Base-by-base conservation (phyloP, 2,113 vertebrate genomes). In the Spilogale gracilis region DNA sequence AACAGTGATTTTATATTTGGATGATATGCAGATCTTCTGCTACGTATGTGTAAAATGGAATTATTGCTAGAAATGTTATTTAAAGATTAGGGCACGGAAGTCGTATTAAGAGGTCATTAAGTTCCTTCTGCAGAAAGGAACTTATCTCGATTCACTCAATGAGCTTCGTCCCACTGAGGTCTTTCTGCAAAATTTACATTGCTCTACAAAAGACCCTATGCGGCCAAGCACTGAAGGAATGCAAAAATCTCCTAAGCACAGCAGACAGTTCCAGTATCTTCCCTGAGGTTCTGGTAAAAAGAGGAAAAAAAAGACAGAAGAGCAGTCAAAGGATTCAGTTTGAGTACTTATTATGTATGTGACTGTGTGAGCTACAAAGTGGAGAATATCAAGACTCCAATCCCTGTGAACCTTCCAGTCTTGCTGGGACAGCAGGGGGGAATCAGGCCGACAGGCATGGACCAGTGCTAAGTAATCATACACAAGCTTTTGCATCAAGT, bases 371-470 rank as follows among this genome's bases (percentile, higher is more conserved):
- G 38, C 27, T 1, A 1, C 2, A 21, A 20, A 65, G 56, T 25
- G 54, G 9, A 14, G 17, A 45, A 18, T 11, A n/a, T 9, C 6
- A 1, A 2, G 45, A 48, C 14, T 54, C 23, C 2, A 7, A 45
- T 14, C 5, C 6, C 25, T 3, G 1, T 0, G 5, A 21, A 45
- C 8, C 3, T 16, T 5, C 14, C 14, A 0, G 45, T 43, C 9
- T 54, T 45, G 6, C 18, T 6, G 63, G 20, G 60, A 52, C 9
- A 1, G 18, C 0, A 11, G 16, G 21, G 56, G 30, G 2, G 6
- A 20, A 4, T 38, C 50, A 0, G 17, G 2, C 1, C 6, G 56
- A 56, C 48, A 25, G 0, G 0, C 43, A 2, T 0, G 1, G 38
- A 27, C 25, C 30, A 21, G 25, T 3, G 1, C 0, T 32, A 21